These are phyloP conservation scores for Paralinhomoeus sp. DNA, from an alignment of 2,888 invertebrate genomes.

Conservation along the genomic window DNA sequence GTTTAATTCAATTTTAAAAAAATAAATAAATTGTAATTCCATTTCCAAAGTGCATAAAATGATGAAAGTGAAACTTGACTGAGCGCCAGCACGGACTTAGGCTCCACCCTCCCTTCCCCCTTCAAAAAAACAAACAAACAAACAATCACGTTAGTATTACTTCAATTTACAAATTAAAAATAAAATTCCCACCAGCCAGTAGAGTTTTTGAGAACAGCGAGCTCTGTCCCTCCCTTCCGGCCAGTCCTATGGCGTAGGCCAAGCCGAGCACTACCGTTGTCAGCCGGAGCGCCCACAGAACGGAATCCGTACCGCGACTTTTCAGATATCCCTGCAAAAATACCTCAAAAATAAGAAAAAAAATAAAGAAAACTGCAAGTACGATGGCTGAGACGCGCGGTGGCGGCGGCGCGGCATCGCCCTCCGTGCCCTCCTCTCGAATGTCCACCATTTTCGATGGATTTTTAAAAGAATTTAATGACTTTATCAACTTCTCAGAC, in stretches of 20 bases:
- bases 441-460: background rate
- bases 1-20: background rate
- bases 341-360: too few relatives aligned
- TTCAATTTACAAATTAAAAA: background rate
- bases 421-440: background rate
- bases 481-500: too few relatives aligned
- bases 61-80: background rate
- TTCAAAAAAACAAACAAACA: background rate
- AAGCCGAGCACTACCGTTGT: constrained; percentile 58
- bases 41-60: background rate
- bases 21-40: background rate
- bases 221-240: constrained; percentile 36
- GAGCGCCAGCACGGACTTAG: background rate
- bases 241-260: constrained; percentile 61
- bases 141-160: too few relatives aligned
- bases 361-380: too few relatives aligned
- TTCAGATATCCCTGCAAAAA: constrained; percentile 34
- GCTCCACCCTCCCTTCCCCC: background rate
- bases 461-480: background rate
- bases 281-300: constrained; percentile 61
- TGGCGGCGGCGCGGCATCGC: background rate
- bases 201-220: constrained; percentile 73
- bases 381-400: too few relatives aligned
- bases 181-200: constrained; percentile 33
- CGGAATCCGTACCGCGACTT: constrained; percentile 61